A percentile compares a stretch with the other conserved stretches of the same genome.
Conservation (phyloP, 2,888 invertebrate species). For the Coecobrya sp. region DNA sequence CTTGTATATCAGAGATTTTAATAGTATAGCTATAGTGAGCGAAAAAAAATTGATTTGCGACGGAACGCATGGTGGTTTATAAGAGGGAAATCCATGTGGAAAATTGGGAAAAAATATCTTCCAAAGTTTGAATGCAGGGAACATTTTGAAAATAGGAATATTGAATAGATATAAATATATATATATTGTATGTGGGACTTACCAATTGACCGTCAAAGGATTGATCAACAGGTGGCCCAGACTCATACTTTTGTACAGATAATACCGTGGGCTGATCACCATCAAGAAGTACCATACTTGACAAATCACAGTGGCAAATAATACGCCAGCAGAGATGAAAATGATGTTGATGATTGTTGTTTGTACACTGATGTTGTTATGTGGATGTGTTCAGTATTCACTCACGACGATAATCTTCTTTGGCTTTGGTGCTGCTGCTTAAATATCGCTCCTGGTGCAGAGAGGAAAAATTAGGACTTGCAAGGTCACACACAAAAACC, state of each 20-base stretch:
- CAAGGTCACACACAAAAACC: conserved; percentile 84
- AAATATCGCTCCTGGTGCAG: neutral
- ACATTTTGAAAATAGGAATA: neutral
- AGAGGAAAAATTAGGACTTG: conserved; percentile 85
- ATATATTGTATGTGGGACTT: conserved; percentile 69
- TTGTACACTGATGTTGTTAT: neutral
- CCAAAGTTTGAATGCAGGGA: neutral
- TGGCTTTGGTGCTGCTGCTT: neutral
- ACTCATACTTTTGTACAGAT: conserved; percentile 86
- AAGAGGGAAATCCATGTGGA: neutral
- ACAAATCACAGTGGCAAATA: conserved; percentile 77
- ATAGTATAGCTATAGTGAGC: neutral
- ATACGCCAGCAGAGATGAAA: conserved; percentile 38
- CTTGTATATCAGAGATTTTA: neutral
- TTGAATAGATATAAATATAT: neutral
- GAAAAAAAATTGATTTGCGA: conserved; percentile 1
- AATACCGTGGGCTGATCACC: conserved; percentile 86
- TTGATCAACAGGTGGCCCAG: conserved; percentile 86
- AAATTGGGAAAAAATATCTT: neutral
- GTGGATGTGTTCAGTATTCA: no score
- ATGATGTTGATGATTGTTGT: conserved; percentile 33
- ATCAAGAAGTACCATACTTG: conserved; percentile 86
- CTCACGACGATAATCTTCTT: conserved; percentile 59
- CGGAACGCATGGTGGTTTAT: neutral
- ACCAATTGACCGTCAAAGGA: conserved; percentile 86